Conservation (phyloP, 1,140 invertebrate species). For the Gryon sp. region DNA sequence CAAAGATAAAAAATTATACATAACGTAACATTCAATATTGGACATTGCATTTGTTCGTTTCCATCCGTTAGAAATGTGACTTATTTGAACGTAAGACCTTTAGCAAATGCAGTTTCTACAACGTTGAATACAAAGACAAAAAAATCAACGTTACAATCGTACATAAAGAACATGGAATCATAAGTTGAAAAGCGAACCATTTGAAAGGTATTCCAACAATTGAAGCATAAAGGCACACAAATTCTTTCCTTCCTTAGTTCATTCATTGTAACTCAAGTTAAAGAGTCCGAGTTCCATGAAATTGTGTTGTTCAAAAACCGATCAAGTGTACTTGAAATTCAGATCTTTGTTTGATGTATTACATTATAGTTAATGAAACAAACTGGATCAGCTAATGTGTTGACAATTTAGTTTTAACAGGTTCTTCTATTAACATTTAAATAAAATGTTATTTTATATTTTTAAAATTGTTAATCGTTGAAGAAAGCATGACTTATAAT, state of each 20-base stretch:
- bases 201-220: conserved; percentile 8
- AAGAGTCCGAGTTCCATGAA: neutral
- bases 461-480: too few relatives aligned
- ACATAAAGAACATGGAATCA: conserved; percentile 27
- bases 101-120: conserved; percentile 11
- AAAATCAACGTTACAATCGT: conserved; percentile 5
- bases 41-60: neutral
- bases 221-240: conserved; percentile 1
- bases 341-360: too few relatives aligned
- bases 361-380: too few relatives aligned
- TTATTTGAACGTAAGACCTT: neutral
- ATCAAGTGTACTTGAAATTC: conserved; percentile 21
- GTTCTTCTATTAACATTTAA: too few relatives aligned
- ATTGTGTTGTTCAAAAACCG: conserved; percentile 8
- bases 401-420: too few relatives aligned
- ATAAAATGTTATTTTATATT: too few relatives aligned
- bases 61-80: neutral
- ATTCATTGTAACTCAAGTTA: conserved; percentile 1
- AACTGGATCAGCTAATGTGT: too few relatives aligned
- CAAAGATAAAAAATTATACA: neutral
- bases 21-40: neutral
- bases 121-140: conserved; percentile 15
- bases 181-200: conserved; percentile 32
- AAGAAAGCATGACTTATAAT: too few relatives aligned
- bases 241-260: neutral